Conservation (phyloP, 2,113 vertebrate genomes). For the Oceanodroma tethys region DNA sequence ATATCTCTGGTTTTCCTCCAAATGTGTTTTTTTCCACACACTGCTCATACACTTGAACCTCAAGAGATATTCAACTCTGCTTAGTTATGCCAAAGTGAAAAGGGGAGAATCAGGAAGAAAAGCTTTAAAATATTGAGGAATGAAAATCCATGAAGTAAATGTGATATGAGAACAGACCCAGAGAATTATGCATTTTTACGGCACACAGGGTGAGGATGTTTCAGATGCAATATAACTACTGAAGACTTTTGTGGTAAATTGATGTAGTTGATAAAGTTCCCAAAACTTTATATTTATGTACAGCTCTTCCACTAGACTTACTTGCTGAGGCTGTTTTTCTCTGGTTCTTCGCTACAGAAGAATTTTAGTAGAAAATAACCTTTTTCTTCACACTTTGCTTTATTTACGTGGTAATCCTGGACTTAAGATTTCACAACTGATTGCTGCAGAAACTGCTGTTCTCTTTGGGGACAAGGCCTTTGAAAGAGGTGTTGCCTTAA, state of each 20-base stretch:
- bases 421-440: neutral
- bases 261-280: neutral
- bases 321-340: neutral
- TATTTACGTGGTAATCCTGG: neutral
- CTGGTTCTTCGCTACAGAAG: neutral
- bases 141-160: neutral
- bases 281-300: neutral
- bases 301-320: neutral
- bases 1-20: neutral
- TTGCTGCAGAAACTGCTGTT: constrained; percentile 6
- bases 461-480: neutral
- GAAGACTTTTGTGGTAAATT: neutral
- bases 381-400: neutral
- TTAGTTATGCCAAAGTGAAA: neutral
- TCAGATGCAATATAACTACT: neutral
- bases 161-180: neutral
- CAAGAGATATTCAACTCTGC: neutral
- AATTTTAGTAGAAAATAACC: neutral
- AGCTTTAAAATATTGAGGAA: neutral
- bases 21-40: neutral
- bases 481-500: neutral
- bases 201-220: neutral
- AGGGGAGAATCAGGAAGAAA: neutral
- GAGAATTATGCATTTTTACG: neutral
- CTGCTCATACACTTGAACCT: neutral